A percentile compares a stretch with the other conserved stretches of the same genome.
Evolutionary conservation across 2,888 invertebrate genomes (phyloP).

Genomic region (Ochropleura leucogaster): DNA sequence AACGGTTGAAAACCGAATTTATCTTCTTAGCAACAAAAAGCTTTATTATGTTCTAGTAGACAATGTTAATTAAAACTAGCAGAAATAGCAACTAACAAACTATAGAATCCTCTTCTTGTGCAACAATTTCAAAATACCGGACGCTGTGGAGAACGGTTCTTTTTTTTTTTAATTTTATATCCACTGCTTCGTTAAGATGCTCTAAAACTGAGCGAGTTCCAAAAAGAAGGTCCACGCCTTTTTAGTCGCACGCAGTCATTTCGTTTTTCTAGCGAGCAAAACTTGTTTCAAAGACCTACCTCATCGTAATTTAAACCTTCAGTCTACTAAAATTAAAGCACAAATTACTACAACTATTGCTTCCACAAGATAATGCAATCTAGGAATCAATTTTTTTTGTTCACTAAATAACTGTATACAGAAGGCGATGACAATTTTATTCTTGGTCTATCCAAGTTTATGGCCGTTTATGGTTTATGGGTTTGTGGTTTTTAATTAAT

Average conservation of each 20-base stretch:
- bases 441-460: constrained; percentile 42
- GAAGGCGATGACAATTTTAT: constrained; percentile 47
- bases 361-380: constrained; percentile 43
- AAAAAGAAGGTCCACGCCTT: constrained; percentile 60
- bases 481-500: constrained; percentile 16
- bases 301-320: constrained; percentile 52
- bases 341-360: constrained; percentile 10
- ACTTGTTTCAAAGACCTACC: constrained; percentile 48
- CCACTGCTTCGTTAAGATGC: constrained; percentile 71
- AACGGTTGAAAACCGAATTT: constrained; percentile 6
- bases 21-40: constrained; percentile 17
- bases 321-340: neutral
- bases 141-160: constrained; percentile 29
- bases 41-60: constrained; percentile 20
- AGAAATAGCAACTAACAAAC: constrained; percentile 37
- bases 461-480: neutral
- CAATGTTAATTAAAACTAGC: constrained; percentile 46
- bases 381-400: constrained; percentile 49
- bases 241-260: constrained; percentile 60
- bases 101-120: constrained; percentile 36
- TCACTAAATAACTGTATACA: constrained; percentile 53
- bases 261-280: constrained; percentile 53
- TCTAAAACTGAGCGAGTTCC: constrained; percentile 65
- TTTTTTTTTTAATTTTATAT: constrained; percentile 59
- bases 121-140: constrained; percentile 47